Evolutionary conservation across 2,888 invertebrate genomes (phyloP).

Genomic region (Prostheceraeus crozeri): DNA sequence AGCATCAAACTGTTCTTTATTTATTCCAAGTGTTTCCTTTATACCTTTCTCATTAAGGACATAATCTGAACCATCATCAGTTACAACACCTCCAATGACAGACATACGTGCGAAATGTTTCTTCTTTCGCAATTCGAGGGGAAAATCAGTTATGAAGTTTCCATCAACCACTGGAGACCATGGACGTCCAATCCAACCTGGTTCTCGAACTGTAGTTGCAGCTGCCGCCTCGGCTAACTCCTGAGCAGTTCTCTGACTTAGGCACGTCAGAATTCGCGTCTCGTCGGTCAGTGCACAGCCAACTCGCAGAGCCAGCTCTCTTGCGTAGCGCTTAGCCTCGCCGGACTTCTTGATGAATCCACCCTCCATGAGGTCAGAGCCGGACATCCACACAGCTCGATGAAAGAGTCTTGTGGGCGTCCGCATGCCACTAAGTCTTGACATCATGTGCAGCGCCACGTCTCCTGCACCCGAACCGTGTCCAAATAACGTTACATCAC

Average conservation of each 20-base stretch:
- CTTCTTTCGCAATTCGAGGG: conserved; percentile 46
- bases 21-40: conserved; percentile 23
- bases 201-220: conserved; percentile 20
- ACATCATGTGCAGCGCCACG: conserved; percentile 58
- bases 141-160: conserved; percentile 44
- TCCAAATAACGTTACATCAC: conserved; percentile 71
- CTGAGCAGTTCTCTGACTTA: conserved; percentile 41
- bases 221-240: conserved; percentile 41
- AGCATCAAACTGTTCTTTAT: conserved; percentile 42
- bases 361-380: conserved; percentile 52
- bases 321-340: conserved; percentile 50
- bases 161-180: conserved; percentile 35
- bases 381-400: conserved; percentile 58
- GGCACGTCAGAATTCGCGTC: conserved; percentile 44
- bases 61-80: conserved; percentile 53
- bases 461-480: conserved; percentile 65
- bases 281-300: conserved; percentile 46
- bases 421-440: conserved; percentile 44
- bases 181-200: conserved; percentile 28
- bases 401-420: conserved; percentile 49
- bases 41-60: conserved; percentile 46
- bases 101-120: conserved; percentile 46
- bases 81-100: conserved; percentile 49
- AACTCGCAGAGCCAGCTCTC: conserved; percentile 48
- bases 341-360: conserved; percentile 44